Percentiles rank a stretch among this genome's conserved stretches.
Evolutionary conservation across 2,888 invertebrate species (phyloP).

Genomic region (Cylloceria caligata): DNA sequence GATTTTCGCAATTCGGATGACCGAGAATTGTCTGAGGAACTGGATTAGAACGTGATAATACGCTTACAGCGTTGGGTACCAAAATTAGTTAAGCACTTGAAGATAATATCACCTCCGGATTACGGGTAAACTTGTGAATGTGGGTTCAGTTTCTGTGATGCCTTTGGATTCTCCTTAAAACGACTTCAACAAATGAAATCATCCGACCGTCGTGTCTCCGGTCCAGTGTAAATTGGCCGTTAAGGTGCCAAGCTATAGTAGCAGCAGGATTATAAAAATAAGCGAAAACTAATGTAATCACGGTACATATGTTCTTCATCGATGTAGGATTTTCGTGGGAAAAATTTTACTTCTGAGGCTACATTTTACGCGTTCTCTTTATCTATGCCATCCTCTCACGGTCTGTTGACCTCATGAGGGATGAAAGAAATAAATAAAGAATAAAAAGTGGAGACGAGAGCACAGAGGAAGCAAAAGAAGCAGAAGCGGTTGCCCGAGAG

Average conservation of each 20-base stretch:
- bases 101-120: background rate
- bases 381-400: constrained; percentile 12
- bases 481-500: constrained; percentile 34
- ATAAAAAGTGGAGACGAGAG: constrained; percentile 21
- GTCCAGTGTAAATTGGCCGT: background rate
- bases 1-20: constrained; percentile 9
- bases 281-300: background rate
- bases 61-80: background rate
- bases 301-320: background rate
- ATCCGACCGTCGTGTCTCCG: too few species aligned
- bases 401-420: constrained; percentile 19
- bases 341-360: constrained; percentile 29
- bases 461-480: constrained; percentile 40
- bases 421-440: constrained; percentile 28
- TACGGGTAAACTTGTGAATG: background rate
- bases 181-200: too few species aligned
- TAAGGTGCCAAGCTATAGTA: background rate
- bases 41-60: background rate
- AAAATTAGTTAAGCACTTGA: background rate
- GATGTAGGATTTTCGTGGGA: constrained; percentile 17
- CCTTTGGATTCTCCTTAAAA: too few species aligned
- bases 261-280: background rate
- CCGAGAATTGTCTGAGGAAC: background rate
- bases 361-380: constrained; percentile 48
- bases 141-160: too few species aligned